Percentiles rank a stretch among this genome's conserved stretches.
phyloP scores from a whole-genome alignment of 2,888 invertebrate genomes.

The Oeneis ivallda region DNA sequence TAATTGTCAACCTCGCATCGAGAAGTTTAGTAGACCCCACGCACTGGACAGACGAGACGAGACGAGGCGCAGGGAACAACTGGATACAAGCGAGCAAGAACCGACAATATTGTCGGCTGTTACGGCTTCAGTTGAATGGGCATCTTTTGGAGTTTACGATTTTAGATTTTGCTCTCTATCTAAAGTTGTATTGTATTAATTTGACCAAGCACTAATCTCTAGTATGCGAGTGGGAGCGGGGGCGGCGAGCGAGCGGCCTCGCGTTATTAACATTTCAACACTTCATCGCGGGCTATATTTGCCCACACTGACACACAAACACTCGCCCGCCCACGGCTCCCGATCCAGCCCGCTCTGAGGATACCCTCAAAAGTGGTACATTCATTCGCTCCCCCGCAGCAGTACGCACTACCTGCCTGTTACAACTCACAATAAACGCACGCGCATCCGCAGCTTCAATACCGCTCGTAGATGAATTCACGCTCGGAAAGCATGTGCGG shows the following conservation, averaged over 20 bases:
- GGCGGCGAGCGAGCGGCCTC: conserved; percentile 28
- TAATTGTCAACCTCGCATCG: too few relatives aligned
- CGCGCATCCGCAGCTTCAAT: not conserved
- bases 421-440: not conserved
- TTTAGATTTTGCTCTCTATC: too few relatives aligned
- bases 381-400: not conserved
- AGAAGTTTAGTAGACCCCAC: too few relatives aligned
- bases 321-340: not conserved
- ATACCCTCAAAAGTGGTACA: not conserved
- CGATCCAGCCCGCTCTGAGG: not conserved
- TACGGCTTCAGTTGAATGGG: too few relatives aligned
- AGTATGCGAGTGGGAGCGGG: not conserved
- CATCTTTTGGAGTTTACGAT: too few relatives aligned
- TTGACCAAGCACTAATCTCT: too few relatives aligned
- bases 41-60: too few relatives aligned
- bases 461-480: not conserved
- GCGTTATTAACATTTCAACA: conserved; percentile 38
- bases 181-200: too few relatives aligned
- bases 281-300: conserved; percentile 35
- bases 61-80: too few relatives aligned
- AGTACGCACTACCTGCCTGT: too few relatives aligned
- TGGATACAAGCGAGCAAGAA: too few relatives aligned
- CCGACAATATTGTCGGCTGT: too few relatives aligned
- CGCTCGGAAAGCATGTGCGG: not conserved
- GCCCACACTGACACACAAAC: conserved; percentile 31